Conservation (phyloP, 64 coral and sea anemone species). For the Montipora sp. region DNA sequence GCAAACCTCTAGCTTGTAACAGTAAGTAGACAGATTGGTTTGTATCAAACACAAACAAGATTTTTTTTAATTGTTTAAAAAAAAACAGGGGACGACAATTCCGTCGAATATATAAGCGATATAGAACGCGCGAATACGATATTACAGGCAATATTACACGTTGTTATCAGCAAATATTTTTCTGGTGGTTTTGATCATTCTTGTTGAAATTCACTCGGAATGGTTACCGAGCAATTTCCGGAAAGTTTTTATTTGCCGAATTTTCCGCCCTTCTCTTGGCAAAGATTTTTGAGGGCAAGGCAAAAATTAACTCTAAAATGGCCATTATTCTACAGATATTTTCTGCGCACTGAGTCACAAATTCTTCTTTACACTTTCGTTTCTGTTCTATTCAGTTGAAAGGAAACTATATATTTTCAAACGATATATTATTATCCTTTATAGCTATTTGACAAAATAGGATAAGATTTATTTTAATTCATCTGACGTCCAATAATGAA, state of each 20-base stretch:
- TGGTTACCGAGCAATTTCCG: not conserved
- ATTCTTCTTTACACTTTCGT: no score
- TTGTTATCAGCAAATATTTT: slow-evolving; percentile 4
- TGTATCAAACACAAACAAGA: not conserved
- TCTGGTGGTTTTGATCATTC: not conserved
- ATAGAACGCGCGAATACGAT: not conserved
- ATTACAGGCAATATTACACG: not conserved
- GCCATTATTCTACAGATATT: no score
- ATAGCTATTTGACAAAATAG: no score
- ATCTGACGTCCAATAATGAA: no score
- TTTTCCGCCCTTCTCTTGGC: no score
- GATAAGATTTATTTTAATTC: no score
- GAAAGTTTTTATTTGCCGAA: not conserved
- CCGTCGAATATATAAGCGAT: not conserved
- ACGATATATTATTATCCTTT: no score
- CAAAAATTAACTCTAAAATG: no score
- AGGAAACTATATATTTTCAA: no score
- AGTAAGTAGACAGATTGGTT: not conserved
- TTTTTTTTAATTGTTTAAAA: not conserved
- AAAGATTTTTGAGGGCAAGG: no score
- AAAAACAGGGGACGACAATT: not conserved
- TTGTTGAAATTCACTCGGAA: not conserved
- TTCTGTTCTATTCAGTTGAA: no score
- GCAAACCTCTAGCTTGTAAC: not conserved
- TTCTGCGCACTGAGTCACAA: no score